Conservation (phyloP, 2,888 invertebrate genomes). For the Tupiocoris notatus region DNA sequence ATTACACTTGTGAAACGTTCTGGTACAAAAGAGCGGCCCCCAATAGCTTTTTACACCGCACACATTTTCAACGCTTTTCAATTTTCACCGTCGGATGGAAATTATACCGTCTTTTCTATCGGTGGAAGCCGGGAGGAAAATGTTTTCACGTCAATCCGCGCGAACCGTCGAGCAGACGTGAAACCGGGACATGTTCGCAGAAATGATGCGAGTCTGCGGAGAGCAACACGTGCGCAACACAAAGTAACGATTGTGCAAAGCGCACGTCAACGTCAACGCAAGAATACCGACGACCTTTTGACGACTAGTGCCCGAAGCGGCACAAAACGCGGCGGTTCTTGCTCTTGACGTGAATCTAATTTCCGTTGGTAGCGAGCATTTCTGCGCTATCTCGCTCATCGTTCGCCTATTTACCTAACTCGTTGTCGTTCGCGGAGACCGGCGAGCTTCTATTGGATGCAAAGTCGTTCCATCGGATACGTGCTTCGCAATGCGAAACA, state of each 20-base stretch:
- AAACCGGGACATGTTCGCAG: background rate
- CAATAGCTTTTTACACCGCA: no score
- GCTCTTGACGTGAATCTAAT: conserved; percentile 26
- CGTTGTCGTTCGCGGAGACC: background rate
- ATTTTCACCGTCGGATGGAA: background rate
- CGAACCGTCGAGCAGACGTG: background rate
- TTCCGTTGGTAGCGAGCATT: background rate
- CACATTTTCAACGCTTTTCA: background rate
- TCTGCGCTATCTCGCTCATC: background rate
- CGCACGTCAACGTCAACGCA: background rate
- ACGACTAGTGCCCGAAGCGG: background rate
- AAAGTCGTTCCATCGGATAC: background rate
- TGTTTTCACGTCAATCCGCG: background rate
- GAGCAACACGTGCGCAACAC: no score
- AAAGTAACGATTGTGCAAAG: no score
- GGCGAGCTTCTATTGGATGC: no score
- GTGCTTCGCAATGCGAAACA: background rate
- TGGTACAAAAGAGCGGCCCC: no score
- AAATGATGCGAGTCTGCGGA: background rate
- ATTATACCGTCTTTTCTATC: background rate
- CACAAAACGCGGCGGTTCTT: background rate
- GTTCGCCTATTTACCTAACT: background rate
- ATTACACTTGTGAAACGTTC: no score
- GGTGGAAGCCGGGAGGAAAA: background rate
- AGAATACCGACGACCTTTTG: background rate